Evolutionary conservation across 1,140 invertebrate species (phyloP), one percentile per base, ranked within the genome.

Genomic region (Arion vulgaris): DNA sequence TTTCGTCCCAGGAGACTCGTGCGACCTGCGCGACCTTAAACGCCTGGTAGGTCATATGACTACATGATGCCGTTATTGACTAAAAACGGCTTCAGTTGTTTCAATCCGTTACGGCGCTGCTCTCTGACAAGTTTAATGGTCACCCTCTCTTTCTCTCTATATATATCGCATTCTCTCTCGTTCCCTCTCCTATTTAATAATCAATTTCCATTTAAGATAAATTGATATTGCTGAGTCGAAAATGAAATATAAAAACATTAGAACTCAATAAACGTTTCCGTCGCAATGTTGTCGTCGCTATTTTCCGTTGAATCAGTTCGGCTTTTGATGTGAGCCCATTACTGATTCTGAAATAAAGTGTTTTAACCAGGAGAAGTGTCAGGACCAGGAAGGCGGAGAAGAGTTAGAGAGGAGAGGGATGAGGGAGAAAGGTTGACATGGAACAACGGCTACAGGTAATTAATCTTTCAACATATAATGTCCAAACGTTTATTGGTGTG

Each of bases 201-300:
- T 75, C 73, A 75, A 75, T 75, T 75, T 75, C 73, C 73, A 75
- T 75, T 75, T 75, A 26, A 75, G 73, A 49, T 75, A 75, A 75
- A 75, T 75, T 75, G 73, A 75, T 75, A 75, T 51, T 32, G 71
- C 71, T 26, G 71, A 45, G 36, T 39, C 11, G 39, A 72, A 45
- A 72, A 72, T 41, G 71, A 45, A 69, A 72, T 72, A 72, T 72
- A 72, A 72, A 72, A 72, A 72, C 71, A 72, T 72, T 72, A 72
- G 71, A 45, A 26, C 2, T 19, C 71, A 36, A 72, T 26, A 72
- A 41, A 72, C 71, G 36, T 23, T 41, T 41, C 36, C 36, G 36
- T 72, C 36, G 26, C 36, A 72, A 41, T 45, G 28, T 13, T 28
- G 36, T 41, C 41, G 71, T 41, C 71, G 39, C 26, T 11, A 38